Base-by-base conservation (phyloP, 2,797 vertebrate species). In the Micromesistius poutassou region DNA sequence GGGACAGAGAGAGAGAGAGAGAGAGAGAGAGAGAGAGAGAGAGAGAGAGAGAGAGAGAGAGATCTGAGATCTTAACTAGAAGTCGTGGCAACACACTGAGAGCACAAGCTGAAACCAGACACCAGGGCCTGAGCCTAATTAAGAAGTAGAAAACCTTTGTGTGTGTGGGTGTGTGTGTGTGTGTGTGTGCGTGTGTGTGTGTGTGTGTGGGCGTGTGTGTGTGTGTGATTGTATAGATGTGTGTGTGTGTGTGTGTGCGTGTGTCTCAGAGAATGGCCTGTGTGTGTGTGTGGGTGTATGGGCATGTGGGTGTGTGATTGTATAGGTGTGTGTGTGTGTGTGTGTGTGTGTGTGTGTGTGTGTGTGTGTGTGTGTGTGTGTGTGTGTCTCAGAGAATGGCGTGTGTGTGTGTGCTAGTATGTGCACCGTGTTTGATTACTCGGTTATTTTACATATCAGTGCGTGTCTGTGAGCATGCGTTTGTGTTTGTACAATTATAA, bases 1-100 rank as follows among this genome's bases (percentile, higher is more conserved):
- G 76, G 76, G 73, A 70, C 66, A 4, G 31, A n/a, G 72, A 7
- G 72, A 72, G 74, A 50, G 78, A 38, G 71, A 30, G 73, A 0
- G 19, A 33, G 16, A 62, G 40, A 46, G 5, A 50, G 76, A 30
- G 46, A 80, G 30, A 78, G 42, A 78, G 40, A 79, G 78, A 83
- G 82, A 86, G 73, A 76, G 30, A 50, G 73, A 77, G 80, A 79
- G 76, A 72, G 73, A 73, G 62, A 50, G 74, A 30, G 78, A 46
- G 79, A 87, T 80, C 85, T 84, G 80, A 88, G 90, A 89, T 87
- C 84, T 89, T 86, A 88, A 88, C 82, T 89, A 87, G 79, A 82
- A 86, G 81, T 77, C 10, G 35, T 78, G 78, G 83, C 81, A 79
- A 71, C 85, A 86, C 76, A 80, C 82, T 80, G 89, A 78, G 87